A percentile compares a stretch with the other conserved stretches of the same genome.
These are phyloP conservation scores for Urosaurus nigricauda DNA, from an alignment of 2,797 vertebrate genomes.

Conservation along the genomic window DNA sequence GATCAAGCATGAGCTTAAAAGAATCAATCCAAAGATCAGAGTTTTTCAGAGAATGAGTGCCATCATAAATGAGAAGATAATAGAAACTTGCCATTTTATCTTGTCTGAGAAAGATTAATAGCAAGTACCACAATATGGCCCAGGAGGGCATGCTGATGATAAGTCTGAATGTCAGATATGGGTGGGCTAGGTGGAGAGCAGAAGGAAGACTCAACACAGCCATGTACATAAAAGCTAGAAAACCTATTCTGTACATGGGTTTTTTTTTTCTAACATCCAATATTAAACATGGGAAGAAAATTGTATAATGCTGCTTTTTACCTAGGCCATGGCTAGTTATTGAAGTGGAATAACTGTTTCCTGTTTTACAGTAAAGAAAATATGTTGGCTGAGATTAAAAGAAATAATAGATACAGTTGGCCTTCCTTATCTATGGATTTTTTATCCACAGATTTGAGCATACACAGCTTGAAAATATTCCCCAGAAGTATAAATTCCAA, in stretches of 20 bases:
- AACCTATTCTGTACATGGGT: background rate
- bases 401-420: background rate
- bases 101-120: constrained; percentile 8
- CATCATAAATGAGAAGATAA: background rate
- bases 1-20: background rate
- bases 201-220: background rate
- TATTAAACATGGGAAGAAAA: background rate
- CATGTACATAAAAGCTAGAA: background rate
- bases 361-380: background rate
- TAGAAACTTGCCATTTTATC: constrained; percentile 15
- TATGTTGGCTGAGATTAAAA: background rate
- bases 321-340: background rate
- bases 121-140: background rate
- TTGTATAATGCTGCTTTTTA: background rate
- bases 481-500: no score
- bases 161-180: constrained; percentile 2
- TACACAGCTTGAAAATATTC: no score
- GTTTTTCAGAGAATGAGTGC: background rate
- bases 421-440: no score
- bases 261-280: background rate
- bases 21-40: background rate
- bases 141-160: background rate
- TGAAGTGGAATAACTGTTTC: background rate
- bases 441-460: no score
- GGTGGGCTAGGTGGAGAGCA: background rate